A percentile compares a stretch with the other conserved stretches of the same genome.
Evolutionary conservation across 2,888 invertebrate species (phyloP).

Genomic region (Diachrysia chrysitis): DNA sequence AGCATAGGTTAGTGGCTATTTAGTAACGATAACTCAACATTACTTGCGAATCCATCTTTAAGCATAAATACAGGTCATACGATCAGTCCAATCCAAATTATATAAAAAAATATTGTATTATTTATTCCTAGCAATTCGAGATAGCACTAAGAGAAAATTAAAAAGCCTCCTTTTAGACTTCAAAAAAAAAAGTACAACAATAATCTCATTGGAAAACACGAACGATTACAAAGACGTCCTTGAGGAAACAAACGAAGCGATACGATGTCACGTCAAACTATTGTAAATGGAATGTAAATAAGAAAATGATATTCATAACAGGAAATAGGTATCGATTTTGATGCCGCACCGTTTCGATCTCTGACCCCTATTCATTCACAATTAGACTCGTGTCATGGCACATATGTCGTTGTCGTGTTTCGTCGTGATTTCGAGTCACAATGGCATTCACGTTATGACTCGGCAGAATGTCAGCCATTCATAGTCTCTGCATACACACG

Average conservation of each 20-base stretch:
- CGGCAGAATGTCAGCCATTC: constrained; percentile 83
- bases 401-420: constrained; percentile 76
- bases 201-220: constrained; percentile 24
- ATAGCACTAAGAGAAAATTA: too few species aligned
- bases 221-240: constrained; percentile 36
- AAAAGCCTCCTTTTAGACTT: background rate
- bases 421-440: constrained; percentile 84
- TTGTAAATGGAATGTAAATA: constrained; percentile 35
- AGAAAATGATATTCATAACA: constrained; percentile 75
- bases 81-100: too few species aligned
- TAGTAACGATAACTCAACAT: too few species aligned
- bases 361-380: constrained; percentile 87
- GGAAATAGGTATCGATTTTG: constrained; percentile 77
- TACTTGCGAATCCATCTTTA: background rate
- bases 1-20: too few species aligned
- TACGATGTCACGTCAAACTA: constrained; percentile 56
- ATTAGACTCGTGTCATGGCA: constrained; percentile 79
- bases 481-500: constrained; percentile 69
- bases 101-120: too few species aligned
- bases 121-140: too few species aligned
- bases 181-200: background rate
- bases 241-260: constrained; percentile 37
- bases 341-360: constrained; percentile 77
- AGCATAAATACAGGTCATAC: too few species aligned
- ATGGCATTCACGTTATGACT: constrained; percentile 86